A percentile compares a stretch with the other conserved stretches of the same genome.
phyloP scores from a whole-genome alignment of 2,888 invertebrate species.

The Neoitamus cyanurus region DNA sequence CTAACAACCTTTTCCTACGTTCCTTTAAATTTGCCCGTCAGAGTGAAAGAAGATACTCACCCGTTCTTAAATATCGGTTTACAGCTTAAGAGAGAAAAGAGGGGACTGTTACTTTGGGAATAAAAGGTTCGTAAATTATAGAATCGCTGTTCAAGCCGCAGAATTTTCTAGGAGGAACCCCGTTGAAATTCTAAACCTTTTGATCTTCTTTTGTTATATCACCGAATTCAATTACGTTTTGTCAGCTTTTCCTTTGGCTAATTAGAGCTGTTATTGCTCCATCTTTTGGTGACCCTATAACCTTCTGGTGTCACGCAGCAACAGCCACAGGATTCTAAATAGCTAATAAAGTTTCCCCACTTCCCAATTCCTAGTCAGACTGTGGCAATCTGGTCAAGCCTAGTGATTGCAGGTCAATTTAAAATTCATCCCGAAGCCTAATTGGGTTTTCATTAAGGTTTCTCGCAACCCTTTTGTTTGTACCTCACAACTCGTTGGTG shows the following conservation, averaged over 20 bases:
- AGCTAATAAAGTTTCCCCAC: not conserved
- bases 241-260: not conserved
- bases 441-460: slow-evolving; percentile 21
- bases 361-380: not conserved
- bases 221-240: not conserved
- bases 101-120: not conserved
- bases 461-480: not conserved
- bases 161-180: not conserved
- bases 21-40: too few species aligned
- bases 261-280: not conserved
- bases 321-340: not conserved
- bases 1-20: too few species aligned
- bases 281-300: not conserved
- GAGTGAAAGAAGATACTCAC: too few species aligned
- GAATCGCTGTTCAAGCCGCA: too few species aligned
- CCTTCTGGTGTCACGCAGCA: not conserved
- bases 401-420: slow-evolving; percentile 33
- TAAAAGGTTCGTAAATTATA: not conserved
- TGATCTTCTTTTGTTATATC: not conserved
- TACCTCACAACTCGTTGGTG: not conserved
- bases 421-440: slow-evolving; percentile 22
- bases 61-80: too few species aligned
- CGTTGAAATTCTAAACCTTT: not conserved
- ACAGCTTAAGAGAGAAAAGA: not conserved
- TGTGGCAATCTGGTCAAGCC: not conserved